phyloP scores from a whole-genome alignment of 2,888 invertebrate genomes.

The Helicoverpa assulta region DNA sequence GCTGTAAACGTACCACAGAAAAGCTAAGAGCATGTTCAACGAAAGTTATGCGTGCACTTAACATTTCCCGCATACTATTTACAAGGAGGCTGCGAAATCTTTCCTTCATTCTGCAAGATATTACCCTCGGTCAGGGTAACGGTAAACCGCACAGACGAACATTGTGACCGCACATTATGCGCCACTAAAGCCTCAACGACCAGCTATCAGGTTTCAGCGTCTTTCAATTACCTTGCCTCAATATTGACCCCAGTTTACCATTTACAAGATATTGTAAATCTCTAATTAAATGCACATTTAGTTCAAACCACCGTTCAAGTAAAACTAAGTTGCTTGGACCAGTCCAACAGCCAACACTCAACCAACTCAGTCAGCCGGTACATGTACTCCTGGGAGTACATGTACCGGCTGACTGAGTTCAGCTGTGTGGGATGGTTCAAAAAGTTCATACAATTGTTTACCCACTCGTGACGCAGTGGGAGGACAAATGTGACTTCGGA shows the following conservation, averaged over 20 bases:
- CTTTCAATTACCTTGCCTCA: constrained; percentile 51
- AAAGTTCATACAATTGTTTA: constrained; percentile 52
- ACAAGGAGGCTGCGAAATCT: constrained; percentile 39
- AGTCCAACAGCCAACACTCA: too few species aligned
- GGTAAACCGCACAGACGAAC: constrained; percentile 43
- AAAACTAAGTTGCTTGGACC: constrained; percentile 28
- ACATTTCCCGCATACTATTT: constrained; percentile 27
- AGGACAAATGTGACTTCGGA: constrained; percentile 30
- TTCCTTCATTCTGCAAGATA: constrained; percentile 52
- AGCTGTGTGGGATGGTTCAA: constrained; percentile 48
- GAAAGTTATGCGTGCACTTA: constrained; percentile 7
- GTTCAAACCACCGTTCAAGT: constrained; percentile 23
- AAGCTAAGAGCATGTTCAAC: constrained; percentile 4
- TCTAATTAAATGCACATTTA: constrained; percentile 17
- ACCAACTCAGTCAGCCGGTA: too few species aligned
- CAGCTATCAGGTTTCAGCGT: constrained; percentile 55
- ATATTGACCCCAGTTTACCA: constrained; percentile 48
- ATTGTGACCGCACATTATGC: constrained; percentile 51
- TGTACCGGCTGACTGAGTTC: constrained; percentile 44
- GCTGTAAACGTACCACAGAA: background rate
- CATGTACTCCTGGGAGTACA: constrained; percentile 18
- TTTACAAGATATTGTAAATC: constrained; percentile 32
- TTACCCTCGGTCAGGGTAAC: constrained; percentile 50
- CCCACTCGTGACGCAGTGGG: constrained; percentile 44
- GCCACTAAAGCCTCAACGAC: constrained; percentile 36